Evolutionary conservation across 1,140 invertebrate species (phyloP), one percentile per base, ranked within the genome.

Genomic region (Phymastichus coffea): DNA sequence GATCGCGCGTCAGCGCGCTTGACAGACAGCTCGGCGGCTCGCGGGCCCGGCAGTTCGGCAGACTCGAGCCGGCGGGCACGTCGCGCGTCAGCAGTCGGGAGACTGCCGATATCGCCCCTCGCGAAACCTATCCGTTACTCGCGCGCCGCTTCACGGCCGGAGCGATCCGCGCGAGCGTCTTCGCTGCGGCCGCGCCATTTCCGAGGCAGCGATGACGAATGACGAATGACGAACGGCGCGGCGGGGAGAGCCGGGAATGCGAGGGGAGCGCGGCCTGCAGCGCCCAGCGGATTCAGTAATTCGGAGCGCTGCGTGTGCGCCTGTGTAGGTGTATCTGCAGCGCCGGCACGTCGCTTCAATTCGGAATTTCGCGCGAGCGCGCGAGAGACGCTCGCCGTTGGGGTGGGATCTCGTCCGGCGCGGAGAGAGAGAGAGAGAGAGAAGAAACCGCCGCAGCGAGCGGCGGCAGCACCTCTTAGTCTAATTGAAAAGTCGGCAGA

Each of bases 401-500:
- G 69, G 65, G 65, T 68, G 67, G 63, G 66, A 69, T 71, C 66
- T 48, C 67, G 70, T 71, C 65, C 66, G 58, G 67, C 57, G 61
- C 48, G 64, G 56, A 54, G 55, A n/a, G 30, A 15, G 38, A 35
- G 26, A 2, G 40, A 33, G 40, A 44, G 28, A 15, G 66, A 65
- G 66, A 71, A 69, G 66, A 71, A 71, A 66, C 58, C 61, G 68
- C 65, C 64, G 66, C 63, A 70, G 69, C 66, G 66, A 8, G 23
- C 37, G 51, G 64, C 65, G 67, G 70, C 68, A 70, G 71, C 75
- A 74, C 77, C 76, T 78, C 75, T 79, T 79, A 78, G 77, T 78
- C 77, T 78, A 79, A 78, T 79, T 79, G 77, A 78, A 77, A 79
- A 78, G 77, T 77, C 75, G 75, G 72, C 71, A 73, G 75, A 77